A percentile compares a stretch with the other conserved stretches of the same genome.
These are phyloP conservation scores for Antrozous pallidus DNA, from an alignment of 2,797 vertebrate species.

Conservation along the genomic window DNA sequence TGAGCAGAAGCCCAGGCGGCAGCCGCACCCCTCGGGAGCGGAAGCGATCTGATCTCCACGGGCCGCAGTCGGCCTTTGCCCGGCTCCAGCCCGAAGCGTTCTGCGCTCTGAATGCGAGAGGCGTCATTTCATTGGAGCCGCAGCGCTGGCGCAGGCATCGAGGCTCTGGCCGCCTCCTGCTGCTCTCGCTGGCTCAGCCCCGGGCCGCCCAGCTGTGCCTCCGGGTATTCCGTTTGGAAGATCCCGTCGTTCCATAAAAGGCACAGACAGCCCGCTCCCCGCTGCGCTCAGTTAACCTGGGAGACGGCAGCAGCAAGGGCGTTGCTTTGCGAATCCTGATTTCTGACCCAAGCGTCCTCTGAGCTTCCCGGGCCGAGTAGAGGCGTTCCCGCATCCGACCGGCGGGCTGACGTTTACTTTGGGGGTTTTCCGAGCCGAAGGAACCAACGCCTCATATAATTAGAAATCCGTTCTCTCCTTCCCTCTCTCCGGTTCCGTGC, in stretches of 20 bases:
- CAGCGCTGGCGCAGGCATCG: background rate
- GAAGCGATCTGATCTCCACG: background rate
- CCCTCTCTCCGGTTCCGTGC: background rate
- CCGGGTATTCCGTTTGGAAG: slow-evolving; percentile 54
- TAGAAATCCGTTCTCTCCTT: background rate
- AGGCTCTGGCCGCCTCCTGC: slow-evolving; percentile 10
- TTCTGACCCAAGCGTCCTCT: slow-evolving; percentile 17
- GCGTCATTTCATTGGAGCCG: background rate
- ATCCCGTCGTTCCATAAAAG: slow-evolving; percentile 60
- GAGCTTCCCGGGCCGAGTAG: background rate
- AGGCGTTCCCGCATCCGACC: background rate
- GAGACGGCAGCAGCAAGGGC: background rate
- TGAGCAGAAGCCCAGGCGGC: background rate
- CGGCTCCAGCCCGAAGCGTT: background rate
- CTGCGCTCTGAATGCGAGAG: background rate
- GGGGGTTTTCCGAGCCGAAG: background rate
- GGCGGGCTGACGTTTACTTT: background rate
- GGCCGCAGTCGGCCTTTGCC: background rate
- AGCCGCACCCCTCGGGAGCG: background rate
- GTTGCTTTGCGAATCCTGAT: slow-evolving; percentile 19
- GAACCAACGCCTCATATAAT: background rate
- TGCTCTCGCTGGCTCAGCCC: background rate
- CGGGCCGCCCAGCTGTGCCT: background rate
- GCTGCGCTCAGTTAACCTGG: slow-evolving; percentile 52
- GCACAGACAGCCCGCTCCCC: background rate